Conservation (phyloP, 1,140 invertebrate species). For the Diachasmimorpha longicaudata region DNA sequence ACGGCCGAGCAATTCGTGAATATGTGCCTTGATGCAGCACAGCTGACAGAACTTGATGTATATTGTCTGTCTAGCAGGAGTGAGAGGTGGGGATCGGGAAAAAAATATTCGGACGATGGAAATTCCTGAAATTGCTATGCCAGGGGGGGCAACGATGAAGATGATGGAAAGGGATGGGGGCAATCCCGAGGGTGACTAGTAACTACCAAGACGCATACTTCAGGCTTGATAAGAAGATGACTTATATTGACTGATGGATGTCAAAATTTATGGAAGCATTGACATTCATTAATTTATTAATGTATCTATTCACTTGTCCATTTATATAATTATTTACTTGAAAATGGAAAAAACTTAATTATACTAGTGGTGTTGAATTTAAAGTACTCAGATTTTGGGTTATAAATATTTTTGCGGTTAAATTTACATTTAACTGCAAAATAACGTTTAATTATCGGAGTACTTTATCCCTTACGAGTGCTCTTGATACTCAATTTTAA, state of each 20-base stretch:
- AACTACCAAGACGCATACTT: not conserved
- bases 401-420: too few species aligned
- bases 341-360: too few species aligned
- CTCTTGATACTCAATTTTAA: too few species aligned
- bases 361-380: too few species aligned
- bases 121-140: conserved; percentile 23
- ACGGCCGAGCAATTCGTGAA: conserved; percentile 18
- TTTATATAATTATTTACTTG: too few species aligned
- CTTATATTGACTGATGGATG: conserved; percentile 7
- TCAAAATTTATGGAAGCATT: not conserved
- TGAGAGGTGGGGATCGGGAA: not conserved
- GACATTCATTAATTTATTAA: not conserved
- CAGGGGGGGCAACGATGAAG: not conserved
- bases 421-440: too few species aligned
- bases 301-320: not conserved
- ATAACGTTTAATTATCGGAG: too few species aligned
- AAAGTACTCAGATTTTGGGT: too few species aligned
- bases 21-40: conserved; percentile 3
- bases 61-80: not conserved
- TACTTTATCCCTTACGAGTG: too few species aligned
- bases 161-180: not conserved
- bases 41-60: not conserved
- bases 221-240: conserved; percentile 23
- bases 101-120: conserved; percentile 27
- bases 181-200: not conserved